phyloP scores from a whole-genome alignment of 2,888 invertebrate genomes.

The Ophioninae sp. region DNA sequence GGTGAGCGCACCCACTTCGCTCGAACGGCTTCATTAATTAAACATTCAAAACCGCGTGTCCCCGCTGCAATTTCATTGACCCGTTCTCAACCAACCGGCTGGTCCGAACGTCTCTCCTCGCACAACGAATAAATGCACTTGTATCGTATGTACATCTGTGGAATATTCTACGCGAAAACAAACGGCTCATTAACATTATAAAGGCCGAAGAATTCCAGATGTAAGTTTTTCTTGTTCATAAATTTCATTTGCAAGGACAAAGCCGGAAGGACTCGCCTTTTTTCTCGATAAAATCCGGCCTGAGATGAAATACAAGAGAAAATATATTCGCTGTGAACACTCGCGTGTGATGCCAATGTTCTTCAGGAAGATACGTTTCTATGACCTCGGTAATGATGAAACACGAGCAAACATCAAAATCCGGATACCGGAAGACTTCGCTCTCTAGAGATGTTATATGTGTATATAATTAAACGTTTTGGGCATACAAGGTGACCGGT shows the following conservation, averaged over 20 bases:
- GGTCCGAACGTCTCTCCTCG: background rate
- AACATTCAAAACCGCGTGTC: slow-evolving; percentile 57
- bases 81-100: slow-evolving; percentile 29
- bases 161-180: background rate
- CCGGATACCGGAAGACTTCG: slow-evolving; percentile 20
- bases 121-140: background rate
- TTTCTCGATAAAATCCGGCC: background rate
- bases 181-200: background rate
- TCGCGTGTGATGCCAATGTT: background rate
- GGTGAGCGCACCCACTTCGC: slow-evolving; percentile 50
- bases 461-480: background rate
- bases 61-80: slow-evolving; percentile 63
- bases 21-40: slow-evolving; percentile 65
- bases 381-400: slow-evolving; percentile 33
- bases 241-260: background rate
- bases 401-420: background rate
- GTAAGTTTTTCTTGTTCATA: background rate
- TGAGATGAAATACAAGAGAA: slow-evolving; percentile 35
- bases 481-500: no score
- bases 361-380: slow-evolving; percentile 15
- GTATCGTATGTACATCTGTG: background rate
- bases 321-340: slow-evolving; percentile 14
- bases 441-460: background rate
- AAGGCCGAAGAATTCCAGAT: background rate
- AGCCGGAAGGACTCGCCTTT: background rate